Evolutionary conservation across 2,888 invertebrate species (phyloP).

Genomic region (Archips crataeganus): DNA sequence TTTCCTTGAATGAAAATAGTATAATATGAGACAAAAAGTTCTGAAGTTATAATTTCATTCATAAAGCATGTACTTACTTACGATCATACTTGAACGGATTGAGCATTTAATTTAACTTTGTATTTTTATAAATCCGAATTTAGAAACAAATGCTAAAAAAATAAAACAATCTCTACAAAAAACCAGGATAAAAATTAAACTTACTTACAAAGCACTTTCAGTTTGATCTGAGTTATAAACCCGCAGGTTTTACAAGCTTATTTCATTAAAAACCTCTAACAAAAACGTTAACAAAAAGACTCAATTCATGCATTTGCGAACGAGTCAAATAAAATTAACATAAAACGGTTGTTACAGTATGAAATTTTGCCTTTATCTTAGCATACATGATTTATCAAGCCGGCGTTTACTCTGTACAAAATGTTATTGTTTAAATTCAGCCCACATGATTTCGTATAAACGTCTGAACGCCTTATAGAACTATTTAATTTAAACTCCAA

Average conservation of each 20-base stretch:
- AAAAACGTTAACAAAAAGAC: slow-evolving; percentile 10
- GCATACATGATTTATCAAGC: slow-evolving; percentile 26
- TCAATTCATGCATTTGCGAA: slow-evolving; percentile 19
- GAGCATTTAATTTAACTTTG: too few relatives aligned
- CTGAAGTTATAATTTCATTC: too few relatives aligned
- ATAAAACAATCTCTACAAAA: background rate
- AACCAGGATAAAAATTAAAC: background rate
- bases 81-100: too few relatives aligned
- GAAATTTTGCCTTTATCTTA: slow-evolving; percentile 31
- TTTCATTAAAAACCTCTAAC: slow-evolving; percentile 6
- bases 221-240: background rate
- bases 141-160: background rate
- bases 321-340: slow-evolving; percentile 29
- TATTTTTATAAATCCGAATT: background rate
- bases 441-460: slow-evolving; percentile 8
- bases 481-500: slow-evolving; percentile 2
- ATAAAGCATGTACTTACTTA: too few relatives aligned
- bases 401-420: slow-evolving; percentile 7
- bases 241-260: background rate
- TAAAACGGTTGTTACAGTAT: slow-evolving; percentile 25
- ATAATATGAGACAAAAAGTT: too few relatives aligned
- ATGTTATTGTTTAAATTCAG: slow-evolving; percentile 11
- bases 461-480: background rate
- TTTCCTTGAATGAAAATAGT: too few relatives aligned
- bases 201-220: background rate